A percentile compares a stretch with the other conserved stretches of the same genome.
These are phyloP conservation scores for Baryphthengus martii DNA, from an alignment of 2,113 vertebrate species.

Conservation along the genomic window DNA sequence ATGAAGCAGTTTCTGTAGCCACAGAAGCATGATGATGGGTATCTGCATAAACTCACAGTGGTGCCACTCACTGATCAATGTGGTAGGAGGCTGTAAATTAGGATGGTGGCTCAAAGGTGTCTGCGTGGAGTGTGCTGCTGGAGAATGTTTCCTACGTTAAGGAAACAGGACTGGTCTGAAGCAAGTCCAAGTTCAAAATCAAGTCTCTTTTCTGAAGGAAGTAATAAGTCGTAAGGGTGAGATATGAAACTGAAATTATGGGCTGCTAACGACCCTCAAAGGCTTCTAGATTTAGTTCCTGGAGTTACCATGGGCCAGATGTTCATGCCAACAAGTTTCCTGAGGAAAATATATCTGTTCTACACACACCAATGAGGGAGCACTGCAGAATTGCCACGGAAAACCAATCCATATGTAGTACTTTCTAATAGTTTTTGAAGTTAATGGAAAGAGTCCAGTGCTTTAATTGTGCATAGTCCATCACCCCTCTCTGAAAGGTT, in stretches of 20 bases:
- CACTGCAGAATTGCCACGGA: not conserved
- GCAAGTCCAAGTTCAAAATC: not conserved
- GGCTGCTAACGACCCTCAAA: slow-evolving; percentile 8
- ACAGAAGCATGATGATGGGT: not conserved
- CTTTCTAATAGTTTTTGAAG: not conserved
- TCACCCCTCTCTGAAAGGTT: not conserved
- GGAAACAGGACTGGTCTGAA: not conserved
- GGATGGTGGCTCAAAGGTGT: not conserved
- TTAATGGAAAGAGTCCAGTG: slow-evolving; percentile 13
- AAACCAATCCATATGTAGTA: not conserved
- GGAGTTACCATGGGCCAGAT: not conserved
- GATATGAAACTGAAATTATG: slow-evolving; percentile 7
- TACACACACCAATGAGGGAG: not conserved
- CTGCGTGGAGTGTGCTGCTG: not conserved
- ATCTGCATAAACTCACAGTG: not conserved
- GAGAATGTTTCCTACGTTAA: not conserved
- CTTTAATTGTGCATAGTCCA: not conserved
- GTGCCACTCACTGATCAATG: not conserved
- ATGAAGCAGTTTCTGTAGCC: not conserved
- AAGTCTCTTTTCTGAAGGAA: slow-evolving; percentile 23
- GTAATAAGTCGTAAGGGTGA: slow-evolving; percentile 21
- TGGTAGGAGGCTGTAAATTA: not conserved
- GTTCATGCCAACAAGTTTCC: slow-evolving; percentile 32
- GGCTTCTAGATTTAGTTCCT: slow-evolving; percentile 18
- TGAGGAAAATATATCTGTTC: slow-evolving; percentile 29